A percentile compares a stretch with the other conserved stretches of the same genome.
These are phyloP conservation scores for Notolepis coatsorum DNA, from an alignment of 2,797 vertebrate genomes.

Conservation along the genomic window DNA sequence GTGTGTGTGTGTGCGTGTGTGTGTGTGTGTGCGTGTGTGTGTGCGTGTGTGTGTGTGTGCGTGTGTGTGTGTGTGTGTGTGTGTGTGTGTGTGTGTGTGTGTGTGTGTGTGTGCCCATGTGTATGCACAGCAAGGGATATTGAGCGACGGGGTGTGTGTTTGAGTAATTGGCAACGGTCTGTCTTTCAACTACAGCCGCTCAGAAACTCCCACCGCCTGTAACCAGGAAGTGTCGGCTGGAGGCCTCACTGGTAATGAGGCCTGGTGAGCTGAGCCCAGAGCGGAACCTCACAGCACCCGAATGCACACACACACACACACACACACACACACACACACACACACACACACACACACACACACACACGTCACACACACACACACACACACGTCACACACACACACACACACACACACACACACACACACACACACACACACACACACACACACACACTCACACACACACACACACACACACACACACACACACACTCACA, in stretches of 20 bases:
- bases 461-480: too few relatives aligned
- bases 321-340: slow-evolving; percentile 1
- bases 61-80: too few relatives aligned
- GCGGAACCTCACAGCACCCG: too few relatives aligned
- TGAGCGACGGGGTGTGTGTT: slow-evolving; percentile 12
- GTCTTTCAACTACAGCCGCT: not conserved
- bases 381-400: slow-evolving; percentile 5
- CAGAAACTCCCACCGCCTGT: not conserved
- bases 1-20: too few relatives aligned
- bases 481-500: too few relatives aligned
- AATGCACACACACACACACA: not conserved
- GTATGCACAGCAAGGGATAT: slow-evolving; percentile 23
- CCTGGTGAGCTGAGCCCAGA: slow-evolving; percentile 20
- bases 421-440: too few relatives aligned
- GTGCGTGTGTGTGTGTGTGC: too few relatives aligned
- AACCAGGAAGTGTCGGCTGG: slow-evolving; percentile 20
- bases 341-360: slow-evolving; percentile 1
- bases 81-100: too few relatives aligned
- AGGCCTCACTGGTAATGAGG: slow-evolving; percentile 29
- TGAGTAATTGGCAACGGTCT: slow-evolving; percentile 30
- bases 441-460: too few relatives aligned
- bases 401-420: slow-evolving; percentile 12
- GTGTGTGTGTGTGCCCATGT: too few relatives aligned
- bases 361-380: not conserved
- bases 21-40: too few relatives aligned